phyloP scores from a whole-genome alignment of 2,888 invertebrate species.

The Ceraclea dissimilis region DNA sequence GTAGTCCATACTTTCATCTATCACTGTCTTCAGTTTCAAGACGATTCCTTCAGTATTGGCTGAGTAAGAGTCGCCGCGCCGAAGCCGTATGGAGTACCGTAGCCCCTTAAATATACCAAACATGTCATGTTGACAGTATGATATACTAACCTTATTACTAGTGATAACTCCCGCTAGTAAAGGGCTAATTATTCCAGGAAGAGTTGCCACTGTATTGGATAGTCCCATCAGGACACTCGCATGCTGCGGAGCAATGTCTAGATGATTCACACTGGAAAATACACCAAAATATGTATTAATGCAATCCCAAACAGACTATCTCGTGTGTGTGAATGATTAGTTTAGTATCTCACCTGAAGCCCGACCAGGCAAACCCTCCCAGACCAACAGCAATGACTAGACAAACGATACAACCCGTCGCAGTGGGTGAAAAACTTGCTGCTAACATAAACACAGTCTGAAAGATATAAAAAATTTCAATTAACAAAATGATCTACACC shows the following conservation, averaged over 20 bases:
- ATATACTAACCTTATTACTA: constrained; percentile 53
- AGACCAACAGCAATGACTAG: constrained; percentile 83
- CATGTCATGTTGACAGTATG: too few relatives aligned
- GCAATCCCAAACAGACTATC: too few relatives aligned
- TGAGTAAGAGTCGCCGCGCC: too few relatives aligned
- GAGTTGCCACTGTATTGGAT: constrained; percentile 82
- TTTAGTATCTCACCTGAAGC: constrained; percentile 67
- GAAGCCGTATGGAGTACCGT: too few relatives aligned
- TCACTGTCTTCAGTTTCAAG: too few relatives aligned
- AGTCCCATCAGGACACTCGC: constrained; percentile 89
- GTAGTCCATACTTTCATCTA: too few relatives aligned
- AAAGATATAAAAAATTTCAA: too few relatives aligned
- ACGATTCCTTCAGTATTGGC: too few relatives aligned
- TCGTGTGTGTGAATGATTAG: background rate
- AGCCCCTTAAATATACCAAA: too few relatives aligned
- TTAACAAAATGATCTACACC: constrained; percentile 31
- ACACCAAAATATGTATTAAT: constrained; percentile 2
- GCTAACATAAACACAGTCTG: constrained; percentile 84
- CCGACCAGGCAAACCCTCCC: constrained; percentile 90
- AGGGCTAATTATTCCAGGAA: constrained; percentile 89
- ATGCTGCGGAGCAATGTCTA: constrained; percentile 88
- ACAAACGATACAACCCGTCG: constrained; percentile 66
- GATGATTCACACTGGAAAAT: constrained; percentile 64
- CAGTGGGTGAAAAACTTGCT: constrained; percentile 65
- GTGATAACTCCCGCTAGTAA: constrained; percentile 73